Evolutionary conservation across 2,888 invertebrate genomes (phyloP).

Genomic region (Melinopterus prodromus): DNA sequence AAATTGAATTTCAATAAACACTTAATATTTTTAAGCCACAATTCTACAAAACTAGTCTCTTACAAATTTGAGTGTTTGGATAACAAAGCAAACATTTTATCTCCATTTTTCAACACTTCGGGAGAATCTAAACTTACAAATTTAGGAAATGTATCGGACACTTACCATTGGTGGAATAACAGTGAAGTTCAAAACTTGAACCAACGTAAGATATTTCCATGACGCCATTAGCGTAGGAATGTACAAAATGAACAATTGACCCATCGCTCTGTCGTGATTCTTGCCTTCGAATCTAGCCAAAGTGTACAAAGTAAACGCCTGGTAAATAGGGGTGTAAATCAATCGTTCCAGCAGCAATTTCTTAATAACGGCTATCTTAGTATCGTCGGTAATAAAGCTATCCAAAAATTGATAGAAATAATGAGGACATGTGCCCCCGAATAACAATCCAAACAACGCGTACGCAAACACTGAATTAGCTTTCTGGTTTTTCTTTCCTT

Average conservation of each 20-base stretch:
- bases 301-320: constrained; percentile 77
- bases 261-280: constrained; percentile 69
- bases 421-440: constrained; percentile 82
- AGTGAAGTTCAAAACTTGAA: constrained; percentile 78
- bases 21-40: too few species aligned
- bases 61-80: too few species aligned
- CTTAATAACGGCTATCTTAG: constrained; percentile 61
- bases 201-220: constrained; percentile 79
- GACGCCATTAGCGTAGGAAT: constrained; percentile 74
- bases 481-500: constrained; percentile 70
- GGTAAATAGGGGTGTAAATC: constrained; percentile 75
- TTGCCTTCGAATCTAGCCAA: constrained; percentile 81
- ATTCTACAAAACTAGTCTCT: too few species aligned
- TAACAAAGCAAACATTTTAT: too few species aligned
- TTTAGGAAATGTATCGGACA: constrained; percentile 37
- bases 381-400: constrained; percentile 66
- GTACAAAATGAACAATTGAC: constrained; percentile 71
- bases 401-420: constrained; percentile 76
- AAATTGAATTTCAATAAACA: too few species aligned
- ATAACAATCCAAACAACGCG: constrained; percentile 79
- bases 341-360: constrained; percentile 77
- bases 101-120: too few species aligned
- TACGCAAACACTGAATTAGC: constrained; percentile 76
- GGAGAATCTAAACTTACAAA: background rate
- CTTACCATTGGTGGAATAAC: constrained; percentile 82